Evolutionary conservation across 2,113 vertebrate species (phyloP).

Genomic region (Pipra filicauda): DNA sequence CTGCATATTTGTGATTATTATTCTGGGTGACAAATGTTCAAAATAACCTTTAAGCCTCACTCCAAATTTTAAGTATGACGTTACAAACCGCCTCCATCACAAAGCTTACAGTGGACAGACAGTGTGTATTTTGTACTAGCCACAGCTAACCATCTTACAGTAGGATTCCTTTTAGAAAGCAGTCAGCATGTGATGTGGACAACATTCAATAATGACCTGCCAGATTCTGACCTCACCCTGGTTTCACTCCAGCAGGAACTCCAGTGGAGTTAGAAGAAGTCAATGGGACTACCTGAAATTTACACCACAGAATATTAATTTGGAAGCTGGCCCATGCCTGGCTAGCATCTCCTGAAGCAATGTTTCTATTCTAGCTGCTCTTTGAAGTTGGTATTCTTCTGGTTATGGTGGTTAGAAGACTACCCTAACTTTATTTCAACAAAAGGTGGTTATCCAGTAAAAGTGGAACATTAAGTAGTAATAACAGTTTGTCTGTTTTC

Average conservation of each 20-base stretch:
- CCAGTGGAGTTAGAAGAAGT: conserved; percentile 19
- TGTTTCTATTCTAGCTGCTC: neutral
- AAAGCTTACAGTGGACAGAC: neutral
- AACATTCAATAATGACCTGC: neutral
- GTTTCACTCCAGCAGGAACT: neutral
- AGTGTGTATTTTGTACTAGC: neutral
- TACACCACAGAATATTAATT: conserved; percentile 29
- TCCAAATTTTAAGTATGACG: neutral
- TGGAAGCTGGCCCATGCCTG: neutral
- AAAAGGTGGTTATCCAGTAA: neutral
- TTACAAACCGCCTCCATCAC: neutral
- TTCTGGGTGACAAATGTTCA: neutral
- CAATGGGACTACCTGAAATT: neutral
- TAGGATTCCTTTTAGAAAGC: conserved; percentile 9
- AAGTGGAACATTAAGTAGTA: neutral
- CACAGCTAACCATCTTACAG: neutral
- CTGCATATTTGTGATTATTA: neutral
- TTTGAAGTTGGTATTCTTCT: neutral
- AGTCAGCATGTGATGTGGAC: neutral
- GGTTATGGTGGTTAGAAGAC: neutral
- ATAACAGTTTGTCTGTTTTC: neutral
- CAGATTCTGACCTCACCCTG: conserved; percentile 42
- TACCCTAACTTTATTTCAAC: neutral
- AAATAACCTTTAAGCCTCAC: neutral
- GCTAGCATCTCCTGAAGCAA: neutral